A percentile compares a stretch with the other conserved stretches of the same genome.
These are phyloP conservation scores for Ispidina picta DNA, from an alignment of 2,797 vertebrate genomes.

Conservation along the genomic window DNA sequence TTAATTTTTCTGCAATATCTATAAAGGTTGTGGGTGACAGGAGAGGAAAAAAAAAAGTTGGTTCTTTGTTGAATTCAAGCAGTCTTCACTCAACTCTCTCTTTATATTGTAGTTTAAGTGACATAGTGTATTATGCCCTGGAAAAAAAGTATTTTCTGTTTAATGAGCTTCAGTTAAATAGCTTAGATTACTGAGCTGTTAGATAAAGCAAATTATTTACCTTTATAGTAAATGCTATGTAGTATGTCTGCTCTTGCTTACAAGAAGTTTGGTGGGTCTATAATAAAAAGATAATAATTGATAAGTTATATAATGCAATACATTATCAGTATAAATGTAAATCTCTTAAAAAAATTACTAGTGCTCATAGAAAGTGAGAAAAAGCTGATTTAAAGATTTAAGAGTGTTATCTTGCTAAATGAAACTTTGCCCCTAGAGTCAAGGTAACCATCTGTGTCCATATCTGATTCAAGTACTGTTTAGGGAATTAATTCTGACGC, in stretches of 20 bases:
- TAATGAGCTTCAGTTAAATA: neutral
- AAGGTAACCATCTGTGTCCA: conserved; percentile 62
- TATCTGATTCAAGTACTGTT: conserved; percentile 24
- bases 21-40: neutral
- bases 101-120: neutral
- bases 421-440: conserved; percentile 38
- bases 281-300: neutral
- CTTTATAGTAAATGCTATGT: neutral
- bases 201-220: neutral
- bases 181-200: neutral
- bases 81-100: neutral
- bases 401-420: conserved; percentile 43
- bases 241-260: neutral
- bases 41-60: neutral
- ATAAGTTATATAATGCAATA: neutral
- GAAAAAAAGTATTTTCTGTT: neutral
- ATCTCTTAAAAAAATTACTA: neutral
- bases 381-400: conserved; percentile 30
- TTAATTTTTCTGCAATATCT: neutral
- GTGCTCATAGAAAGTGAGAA: conserved; percentile 16
- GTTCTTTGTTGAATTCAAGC: neutral
- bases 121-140: neutral
- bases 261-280: neutral
- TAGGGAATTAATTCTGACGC: conserved; percentile 34
- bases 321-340: neutral